These are phyloP conservation scores for Onychomys arenicola DNA, from an alignment of 2,797 vertebrate genomes.

Conservation along the genomic window DNA sequence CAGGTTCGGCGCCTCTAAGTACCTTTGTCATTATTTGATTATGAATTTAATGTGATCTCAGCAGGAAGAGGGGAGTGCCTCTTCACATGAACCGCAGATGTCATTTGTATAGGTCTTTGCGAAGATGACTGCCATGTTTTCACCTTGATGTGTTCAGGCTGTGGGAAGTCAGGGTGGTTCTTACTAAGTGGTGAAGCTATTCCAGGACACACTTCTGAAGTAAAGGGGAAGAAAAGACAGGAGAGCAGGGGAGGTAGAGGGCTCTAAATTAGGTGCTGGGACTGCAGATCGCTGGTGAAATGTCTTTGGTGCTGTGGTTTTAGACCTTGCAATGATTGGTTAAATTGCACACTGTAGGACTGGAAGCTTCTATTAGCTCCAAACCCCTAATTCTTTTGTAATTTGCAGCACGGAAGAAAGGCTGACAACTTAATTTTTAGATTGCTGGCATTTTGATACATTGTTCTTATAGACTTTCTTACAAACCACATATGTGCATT, in stretches of 20 bases:
- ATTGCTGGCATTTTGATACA: constrained; percentile 68
- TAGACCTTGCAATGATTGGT: constrained; percentile 66
- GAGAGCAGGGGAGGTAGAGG: neutral
- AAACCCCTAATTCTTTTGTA: constrained; percentile 66
- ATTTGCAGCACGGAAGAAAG: constrained; percentile 74
- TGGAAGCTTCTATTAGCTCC: constrained; percentile 74
- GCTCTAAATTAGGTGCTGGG: constrained; percentile 68
- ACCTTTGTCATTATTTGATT: constrained; percentile 41
- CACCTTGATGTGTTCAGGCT: neutral
- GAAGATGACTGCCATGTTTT: constrained; percentile 52
- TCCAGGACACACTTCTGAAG: constrained; percentile 4
- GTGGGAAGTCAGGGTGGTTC: neutral
- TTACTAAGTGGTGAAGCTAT: neutral
- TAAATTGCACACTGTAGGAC: constrained; percentile 71
- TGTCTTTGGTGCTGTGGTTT: constrained; percentile 52
- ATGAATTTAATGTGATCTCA: constrained; percentile 47
- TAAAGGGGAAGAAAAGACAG: neutral
- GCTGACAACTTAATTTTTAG: constrained; percentile 82
- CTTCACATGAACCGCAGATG: neutral
- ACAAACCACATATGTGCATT: neutral
- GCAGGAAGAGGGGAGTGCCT: constrained; percentile 24
- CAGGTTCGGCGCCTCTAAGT: constrained; percentile 1
- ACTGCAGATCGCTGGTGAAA: constrained; percentile 53
- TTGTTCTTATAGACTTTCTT: constrained; percentile 63
- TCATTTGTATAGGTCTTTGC: constrained; percentile 28